These are phyloP conservation scores for Hydra vulgaris DNA, from an alignment of 30 jellyfish, hydroid and myxozoan species.

Conservation along the genomic window DNA sequence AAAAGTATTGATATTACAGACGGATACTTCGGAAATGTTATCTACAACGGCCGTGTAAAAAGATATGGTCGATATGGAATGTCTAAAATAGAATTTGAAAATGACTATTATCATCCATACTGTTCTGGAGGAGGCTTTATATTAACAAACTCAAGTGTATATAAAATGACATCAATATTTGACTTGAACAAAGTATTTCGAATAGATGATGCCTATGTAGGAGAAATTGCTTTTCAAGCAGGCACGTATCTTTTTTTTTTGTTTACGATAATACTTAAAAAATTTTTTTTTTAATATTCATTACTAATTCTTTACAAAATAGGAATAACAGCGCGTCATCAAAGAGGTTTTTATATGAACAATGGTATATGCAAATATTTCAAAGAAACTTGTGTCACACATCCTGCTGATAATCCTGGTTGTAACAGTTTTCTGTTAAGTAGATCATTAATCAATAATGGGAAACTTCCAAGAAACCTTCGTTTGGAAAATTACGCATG, in stretches of 20 bases:
- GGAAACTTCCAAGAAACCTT: background rate
- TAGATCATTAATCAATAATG: background rate
- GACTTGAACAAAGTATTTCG: background rate
- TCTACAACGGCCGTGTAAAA: background rate
- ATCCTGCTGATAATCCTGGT: background rate
- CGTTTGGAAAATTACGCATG: background rate
- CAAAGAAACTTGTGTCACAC: background rate
- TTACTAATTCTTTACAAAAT: background rate
- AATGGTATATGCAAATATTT: background rate
- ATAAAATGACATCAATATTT: background rate
- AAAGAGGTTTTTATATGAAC: background rate
- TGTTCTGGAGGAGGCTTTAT: background rate
- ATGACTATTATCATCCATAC: background rate
- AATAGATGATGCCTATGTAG: background rate
- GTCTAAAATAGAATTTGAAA: background rate
- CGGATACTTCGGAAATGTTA: background rate
- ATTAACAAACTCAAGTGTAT: background rate
- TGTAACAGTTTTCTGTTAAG: background rate
- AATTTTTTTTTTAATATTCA: too few relatives aligned
- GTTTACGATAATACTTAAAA: too few relatives aligned
- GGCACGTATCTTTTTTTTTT: background rate
- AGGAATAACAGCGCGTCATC: background rate
- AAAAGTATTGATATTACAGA: background rate
- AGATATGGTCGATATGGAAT: background rate
- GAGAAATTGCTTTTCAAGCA: background rate